phyloP scores from a whole-genome alignment of 2,888 invertebrate species.

The Acleris literana region DNA sequence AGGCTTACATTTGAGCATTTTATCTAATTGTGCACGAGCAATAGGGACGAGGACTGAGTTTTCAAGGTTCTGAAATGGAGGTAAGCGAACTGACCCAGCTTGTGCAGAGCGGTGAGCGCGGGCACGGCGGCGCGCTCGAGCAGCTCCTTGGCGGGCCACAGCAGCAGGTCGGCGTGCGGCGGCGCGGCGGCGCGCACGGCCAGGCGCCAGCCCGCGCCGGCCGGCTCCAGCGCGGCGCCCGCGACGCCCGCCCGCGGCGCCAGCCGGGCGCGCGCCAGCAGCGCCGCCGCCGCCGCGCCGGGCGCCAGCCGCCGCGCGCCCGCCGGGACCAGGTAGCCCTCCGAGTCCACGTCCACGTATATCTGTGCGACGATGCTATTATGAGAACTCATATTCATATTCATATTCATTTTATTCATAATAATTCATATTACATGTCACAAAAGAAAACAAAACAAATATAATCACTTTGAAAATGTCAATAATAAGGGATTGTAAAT shows the following conservation, averaged over 20 bases:
- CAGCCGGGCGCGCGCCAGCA: slow-evolving; percentile 38
- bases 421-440: too few species aligned
- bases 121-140: slow-evolving; percentile 87
- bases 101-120: slow-evolving; percentile 92
- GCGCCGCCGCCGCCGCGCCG: slow-evolving; percentile 33
- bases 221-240: slow-evolving; percentile 37
- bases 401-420: too few species aligned
- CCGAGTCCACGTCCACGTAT: slow-evolving; percentile 55
- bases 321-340: slow-evolving; percentile 40
- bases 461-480: too few species aligned
- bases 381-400: too few species aligned
- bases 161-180: slow-evolving; percentile 43
- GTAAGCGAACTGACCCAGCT: slow-evolving; percentile 75
- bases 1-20: too few species aligned
- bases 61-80: background rate
- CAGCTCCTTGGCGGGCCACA: slow-evolving; percentile 69
- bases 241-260: slow-evolving; percentile 41
- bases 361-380: slow-evolving; percentile 45
- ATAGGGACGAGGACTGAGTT: too few species aligned
- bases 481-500: too few species aligned
- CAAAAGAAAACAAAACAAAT: too few species aligned
- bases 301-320: slow-evolving; percentile 32
- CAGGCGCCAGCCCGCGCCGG: slow-evolving; percentile 36
- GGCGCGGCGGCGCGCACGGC: slow-evolving; percentile 40
- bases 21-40: too few species aligned